Evolutionary conservation across 1,140 invertebrate species (phyloP), one percentile per base, ranked within the genome.

Genomic region (Drosophila arizonae): DNA sequence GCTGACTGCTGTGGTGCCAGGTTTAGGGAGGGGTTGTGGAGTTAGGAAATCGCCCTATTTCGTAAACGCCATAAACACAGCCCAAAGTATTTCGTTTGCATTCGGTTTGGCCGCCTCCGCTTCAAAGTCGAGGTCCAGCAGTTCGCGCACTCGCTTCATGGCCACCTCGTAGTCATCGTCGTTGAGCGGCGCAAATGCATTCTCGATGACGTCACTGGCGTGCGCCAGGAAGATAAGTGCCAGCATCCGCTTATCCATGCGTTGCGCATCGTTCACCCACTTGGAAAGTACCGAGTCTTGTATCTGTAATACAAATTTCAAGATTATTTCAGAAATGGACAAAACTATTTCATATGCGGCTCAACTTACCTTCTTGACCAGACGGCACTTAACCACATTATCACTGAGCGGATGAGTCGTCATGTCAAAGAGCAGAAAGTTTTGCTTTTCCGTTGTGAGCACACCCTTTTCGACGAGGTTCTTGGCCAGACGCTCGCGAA

Each of bases 391-490:
- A n/a, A 97, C 95, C 75, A 96, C 94, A 93, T 97, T 97, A 92
- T 99, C 98, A 58, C 97, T 98, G 45, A 99, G 94, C 41, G 99
- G 99, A 95, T 99, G 99, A 78, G 99, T 99, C 26, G 99, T 99
- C 98, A 99, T 99, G 94, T 99, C 99, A 93, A 99, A 99, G 17
- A 99, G 93, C 76, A 99, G 93, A 93, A 99, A 99, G 93, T 99
- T 99, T 93, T 99, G 99, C 94, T 99, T 99, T 93, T 99, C 99
- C 58, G 99, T 99, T 52, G 98, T 99, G 70, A 99, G 94, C n/a
- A 99, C 98, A 76, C 99, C 99, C 93, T 99, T 99, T 92, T 99
- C 99, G 17, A 99, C 99, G 80, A 99, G 94, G 94, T 99, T 99
- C 92, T 99, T 99, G 10, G 99, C 99, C 89, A 99, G 94, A 90